Evolutionary conservation across 2,888 invertebrate species (phyloP).

Genomic region (Eurytoma adleriae): DNA sequence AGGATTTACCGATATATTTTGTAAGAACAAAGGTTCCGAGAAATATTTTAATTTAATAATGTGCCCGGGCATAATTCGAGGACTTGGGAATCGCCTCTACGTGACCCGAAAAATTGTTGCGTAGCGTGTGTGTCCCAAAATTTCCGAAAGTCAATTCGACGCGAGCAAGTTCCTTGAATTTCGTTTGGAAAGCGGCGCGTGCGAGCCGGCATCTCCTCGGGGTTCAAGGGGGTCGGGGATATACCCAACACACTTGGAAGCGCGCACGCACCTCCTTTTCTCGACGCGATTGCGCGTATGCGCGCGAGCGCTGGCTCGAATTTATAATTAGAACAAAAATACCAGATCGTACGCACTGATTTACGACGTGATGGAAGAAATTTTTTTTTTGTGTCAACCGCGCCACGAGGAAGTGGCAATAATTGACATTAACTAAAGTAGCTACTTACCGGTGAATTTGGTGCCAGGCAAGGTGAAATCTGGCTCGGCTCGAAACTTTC

Average conservation of each 20-base stretch:
- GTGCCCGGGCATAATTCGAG: constrained; percentile 38
- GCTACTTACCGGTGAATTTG: constrained; percentile 40
- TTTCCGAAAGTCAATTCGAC: constrained; percentile 66
- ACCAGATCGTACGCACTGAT: constrained; percentile 50
- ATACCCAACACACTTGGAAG: constrained; percentile 1
- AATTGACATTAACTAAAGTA: constrained; percentile 44
- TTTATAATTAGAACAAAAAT: constrained; percentile 57
- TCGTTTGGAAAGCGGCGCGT: constrained; percentile 60
- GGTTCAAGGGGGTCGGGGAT: constrained; percentile 59
- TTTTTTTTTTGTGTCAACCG: constrained; percentile 39
- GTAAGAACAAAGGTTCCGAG: constrained; percentile 35
- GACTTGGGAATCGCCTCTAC: constrained; percentile 60
- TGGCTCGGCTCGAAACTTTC: constrained; percentile 53
- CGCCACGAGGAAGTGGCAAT: constrained; percentile 44
- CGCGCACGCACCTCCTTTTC: constrained; percentile 48
- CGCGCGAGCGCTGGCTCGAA: constrained; percentile 40
- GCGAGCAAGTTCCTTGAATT: constrained; percentile 60
- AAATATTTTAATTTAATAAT: constrained; percentile 54
- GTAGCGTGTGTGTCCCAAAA: constrained; percentile 34
- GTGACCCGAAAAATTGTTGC: constrained; percentile 63
- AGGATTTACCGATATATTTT: constrained; percentile 35
- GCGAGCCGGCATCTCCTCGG: constrained; percentile 43
- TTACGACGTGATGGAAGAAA: constrained; percentile 38
- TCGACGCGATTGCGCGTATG: constrained; percentile 49
- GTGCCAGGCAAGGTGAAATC: constrained; percentile 46